Conservation (phyloP, 2,797 vertebrate genomes). For the Prionace glauca region DNA sequence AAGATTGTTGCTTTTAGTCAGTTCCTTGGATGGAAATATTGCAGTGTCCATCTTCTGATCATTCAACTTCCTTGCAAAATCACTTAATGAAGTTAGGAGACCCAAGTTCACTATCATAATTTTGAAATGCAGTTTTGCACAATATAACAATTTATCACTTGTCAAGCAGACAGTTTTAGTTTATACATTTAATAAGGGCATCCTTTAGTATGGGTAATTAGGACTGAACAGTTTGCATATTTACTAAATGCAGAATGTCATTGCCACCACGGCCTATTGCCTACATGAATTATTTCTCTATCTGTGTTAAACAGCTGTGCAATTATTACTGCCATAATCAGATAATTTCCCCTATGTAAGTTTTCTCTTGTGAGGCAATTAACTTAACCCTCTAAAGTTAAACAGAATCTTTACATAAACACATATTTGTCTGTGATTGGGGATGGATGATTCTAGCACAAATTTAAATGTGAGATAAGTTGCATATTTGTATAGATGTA, state of each 20-base stretch:
- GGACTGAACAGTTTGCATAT: conserved; percentile 95
- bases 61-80: conserved; percentile 81
- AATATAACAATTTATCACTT: conserved; percentile 98
- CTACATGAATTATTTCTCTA: conserved; percentile 99
- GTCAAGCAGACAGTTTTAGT: conserved; percentile 97
- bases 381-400: conserved; percentile 76
- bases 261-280: conserved; percentile 92
- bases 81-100: conserved; percentile 95
- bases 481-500: neutral
- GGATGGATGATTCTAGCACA: neutral
- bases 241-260: conserved; percentile 96
- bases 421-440: neutral
- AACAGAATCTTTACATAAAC: conserved; percentile 63
- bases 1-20: conserved; percentile 27
- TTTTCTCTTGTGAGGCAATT: conserved; percentile 77
- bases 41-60: conserved; percentile 74
- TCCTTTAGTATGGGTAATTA: conserved; percentile 96
- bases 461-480: neutral
- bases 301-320: conserved; percentile 97
- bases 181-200: conserved; percentile 96
- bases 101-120: conserved; percentile 83
- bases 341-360: conserved; percentile 88
- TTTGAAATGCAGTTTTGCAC: conserved; percentile 81
- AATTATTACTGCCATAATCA: conserved; percentile 98
- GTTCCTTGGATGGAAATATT: conserved; percentile 60